phyloP scores from a whole-genome alignment of 2,113 vertebrate species.

The Silurus glanis region DNA sequence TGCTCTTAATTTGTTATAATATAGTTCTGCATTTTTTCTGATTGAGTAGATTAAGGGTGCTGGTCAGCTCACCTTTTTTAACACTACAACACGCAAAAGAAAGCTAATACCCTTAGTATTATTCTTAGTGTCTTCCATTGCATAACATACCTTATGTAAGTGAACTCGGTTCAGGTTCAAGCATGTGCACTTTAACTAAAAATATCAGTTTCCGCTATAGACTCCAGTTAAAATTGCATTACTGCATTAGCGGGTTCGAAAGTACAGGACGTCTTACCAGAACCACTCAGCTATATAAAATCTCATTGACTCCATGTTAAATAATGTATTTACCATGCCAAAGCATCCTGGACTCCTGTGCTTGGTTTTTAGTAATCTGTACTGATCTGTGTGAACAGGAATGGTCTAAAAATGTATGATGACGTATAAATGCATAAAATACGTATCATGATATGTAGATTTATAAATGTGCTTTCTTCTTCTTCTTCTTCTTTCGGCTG shows the following conservation, averaged over 20 bases:
- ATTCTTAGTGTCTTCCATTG: conserved; percentile 18
- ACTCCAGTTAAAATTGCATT: conserved; percentile 24
- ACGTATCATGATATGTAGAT: neutral
- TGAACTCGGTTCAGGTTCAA: conserved; percentile 6
- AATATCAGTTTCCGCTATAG: conserved; percentile 20
- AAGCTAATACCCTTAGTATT: neutral
- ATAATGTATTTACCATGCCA: neutral
- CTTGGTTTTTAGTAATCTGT: neutral
- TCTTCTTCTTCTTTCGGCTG: too few species aligned
- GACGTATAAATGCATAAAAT: neutral
- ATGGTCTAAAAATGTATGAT: neutral
- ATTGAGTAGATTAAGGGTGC: neutral
- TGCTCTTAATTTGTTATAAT: neutral
- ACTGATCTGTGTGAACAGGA: neutral
- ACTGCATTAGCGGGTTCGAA: conserved; percentile 4
- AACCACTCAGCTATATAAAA: conserved; percentile 4
- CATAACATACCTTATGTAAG: conserved; percentile 12
- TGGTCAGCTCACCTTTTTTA: neutral
- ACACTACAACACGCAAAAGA: neutral
- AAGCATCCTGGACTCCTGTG: neutral
- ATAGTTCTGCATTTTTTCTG: neutral
- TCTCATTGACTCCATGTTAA: neutral
- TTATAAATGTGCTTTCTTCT: neutral
- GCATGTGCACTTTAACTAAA: conserved; percentile 16
- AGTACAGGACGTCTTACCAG: neutral